Percentiles rank a stretch among this genome's conserved stretches.
Evolutionary conservation across 2,888 invertebrate genomes (phyloP).

Genomic region (Drosophila trichaetosa): DNA sequence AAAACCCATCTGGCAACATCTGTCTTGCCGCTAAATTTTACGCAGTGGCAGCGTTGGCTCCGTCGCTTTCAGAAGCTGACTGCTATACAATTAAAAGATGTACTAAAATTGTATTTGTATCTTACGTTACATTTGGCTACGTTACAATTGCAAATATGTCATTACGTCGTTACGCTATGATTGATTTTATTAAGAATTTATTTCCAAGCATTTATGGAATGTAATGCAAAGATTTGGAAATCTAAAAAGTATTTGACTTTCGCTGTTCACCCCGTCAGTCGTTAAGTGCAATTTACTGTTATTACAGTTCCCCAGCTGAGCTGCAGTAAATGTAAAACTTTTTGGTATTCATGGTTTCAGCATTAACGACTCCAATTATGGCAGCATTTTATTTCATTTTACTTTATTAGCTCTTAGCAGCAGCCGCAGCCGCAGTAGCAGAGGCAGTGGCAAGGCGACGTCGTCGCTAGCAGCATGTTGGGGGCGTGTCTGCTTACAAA

Average conservation of each 20-base stretch:
- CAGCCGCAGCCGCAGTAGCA: slow-evolving; percentile 16
- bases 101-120: slow-evolving; percentile 33
- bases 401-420: slow-evolving; percentile 67
- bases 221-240: neutral
- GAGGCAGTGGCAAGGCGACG: neutral
- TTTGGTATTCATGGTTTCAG: slow-evolving; percentile 77
- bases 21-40: neutral
- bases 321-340: slow-evolving; percentile 62
- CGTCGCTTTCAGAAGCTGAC: neutral
- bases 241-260: neutral
- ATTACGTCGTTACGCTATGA: neutral
- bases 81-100: slow-evolving; percentile 16
- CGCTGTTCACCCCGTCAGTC: slow-evolving; percentile 8
- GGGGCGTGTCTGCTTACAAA: slow-evolving; percentile 61
- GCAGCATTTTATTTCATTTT: slow-evolving; percentile 73
- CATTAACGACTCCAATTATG: slow-evolving; percentile 78
- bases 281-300: slow-evolving; percentile 44
- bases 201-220: neutral
- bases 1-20: slow-evolving; percentile 15
- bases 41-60: slow-evolving; percentile 3
- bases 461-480: slow-evolving; percentile 18
- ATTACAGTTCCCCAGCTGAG: slow-evolving; percentile 44
- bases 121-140: slow-evolving; percentile 19
- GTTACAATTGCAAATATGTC: neutral
- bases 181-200: neutral